A percentile compares a stretch with the other conserved stretches of the same genome.
Evolutionary conservation across 2,888 invertebrate species (phyloP).

Genomic region (Cacoxenus indagator): DNA sequence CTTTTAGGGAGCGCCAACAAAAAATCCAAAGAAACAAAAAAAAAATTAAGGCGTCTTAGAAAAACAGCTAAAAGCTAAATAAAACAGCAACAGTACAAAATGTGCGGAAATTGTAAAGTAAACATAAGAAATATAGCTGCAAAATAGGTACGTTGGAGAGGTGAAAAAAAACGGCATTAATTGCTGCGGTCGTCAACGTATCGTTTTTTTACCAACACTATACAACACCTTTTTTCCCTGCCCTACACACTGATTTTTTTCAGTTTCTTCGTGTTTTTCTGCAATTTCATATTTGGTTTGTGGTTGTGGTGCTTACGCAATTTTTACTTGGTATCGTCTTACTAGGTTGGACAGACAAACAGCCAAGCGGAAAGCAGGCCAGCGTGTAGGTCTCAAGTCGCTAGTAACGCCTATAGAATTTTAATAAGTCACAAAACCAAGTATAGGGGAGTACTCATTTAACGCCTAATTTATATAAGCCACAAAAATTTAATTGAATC

Average conservation of each 20-base stretch:
- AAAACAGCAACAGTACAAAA: slow-evolving; percentile 21
- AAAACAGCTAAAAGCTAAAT: slow-evolving; percentile 5
- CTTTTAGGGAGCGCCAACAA: background rate
- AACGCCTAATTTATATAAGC: slow-evolving; percentile 26
- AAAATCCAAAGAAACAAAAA: background rate
- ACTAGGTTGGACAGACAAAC: slow-evolving; percentile 15
- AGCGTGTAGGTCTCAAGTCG: background rate
- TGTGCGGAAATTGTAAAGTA: slow-evolving; percentile 28
- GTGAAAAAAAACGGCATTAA: slow-evolving; percentile 21
- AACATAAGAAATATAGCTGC: slow-evolving; percentile 15
- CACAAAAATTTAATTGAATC: background rate
- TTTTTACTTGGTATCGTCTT: slow-evolving; percentile 40
- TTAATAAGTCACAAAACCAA: background rate
- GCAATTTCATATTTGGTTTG: slow-evolving; percentile 11
- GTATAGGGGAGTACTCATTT: slow-evolving; percentile 21
- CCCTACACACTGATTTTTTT: background rate
- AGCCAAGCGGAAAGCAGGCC: background rate
- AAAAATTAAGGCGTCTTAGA: background rate
- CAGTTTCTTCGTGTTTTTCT: background rate
- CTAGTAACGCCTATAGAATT: background rate
- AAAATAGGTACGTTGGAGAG: background rate
- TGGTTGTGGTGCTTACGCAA: slow-evolving; percentile 42
- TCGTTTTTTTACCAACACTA: background rate
- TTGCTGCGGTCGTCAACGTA: slow-evolving; percentile 13
- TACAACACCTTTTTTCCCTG: background rate